Evolutionary conservation across 1,140 invertebrate genomes (phyloP).

Genomic region (Gonioctena quinquepunctata): DNA sequence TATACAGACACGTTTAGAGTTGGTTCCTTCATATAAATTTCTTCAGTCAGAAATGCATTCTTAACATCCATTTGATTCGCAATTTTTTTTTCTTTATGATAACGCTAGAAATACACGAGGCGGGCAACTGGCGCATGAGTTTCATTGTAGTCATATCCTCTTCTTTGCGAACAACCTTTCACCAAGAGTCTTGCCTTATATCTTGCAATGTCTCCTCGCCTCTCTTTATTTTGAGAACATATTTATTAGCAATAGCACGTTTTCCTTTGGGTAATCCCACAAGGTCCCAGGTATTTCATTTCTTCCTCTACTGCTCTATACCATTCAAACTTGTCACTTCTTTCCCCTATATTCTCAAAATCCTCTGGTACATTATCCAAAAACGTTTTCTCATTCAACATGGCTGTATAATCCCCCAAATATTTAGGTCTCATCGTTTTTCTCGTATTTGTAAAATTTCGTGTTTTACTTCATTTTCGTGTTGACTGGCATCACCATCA

Average conservation of each 20-base stretch:
- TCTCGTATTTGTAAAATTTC: too few relatives aligned
- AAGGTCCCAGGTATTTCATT: neutral
- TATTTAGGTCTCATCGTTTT: too few relatives aligned
- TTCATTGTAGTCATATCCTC: conserved; percentile 53
- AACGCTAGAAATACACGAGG: too few relatives aligned
- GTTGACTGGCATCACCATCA: too few relatives aligned
- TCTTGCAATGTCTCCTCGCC: conserved; percentile 21
- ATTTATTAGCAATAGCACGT: neutral
- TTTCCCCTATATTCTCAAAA: neutral
- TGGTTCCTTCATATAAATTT: too few relatives aligned
- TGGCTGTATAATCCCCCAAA: too few relatives aligned
- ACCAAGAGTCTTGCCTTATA: conserved; percentile 49
- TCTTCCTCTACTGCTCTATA: neutral
- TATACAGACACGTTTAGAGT: too few relatives aligned
- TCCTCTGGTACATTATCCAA: neutral
- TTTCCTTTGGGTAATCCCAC: neutral
- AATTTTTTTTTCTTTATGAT: too few relatives aligned
- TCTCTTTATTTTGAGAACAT: neutral
- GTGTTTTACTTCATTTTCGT: too few relatives aligned
- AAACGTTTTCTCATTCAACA: too few relatives aligned
- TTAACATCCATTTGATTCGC: too few relatives aligned
- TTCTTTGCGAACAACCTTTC: conserved; percentile 49
- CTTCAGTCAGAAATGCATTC: too few relatives aligned
- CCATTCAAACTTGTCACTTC: neutral
- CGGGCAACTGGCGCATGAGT: conserved; percentile 50